A percentile compares a stretch with the other conserved stretches of the same genome.
phyloP scores from a whole-genome alignment of 2,797 vertebrate species.

The Pteropus rufus region DNA sequence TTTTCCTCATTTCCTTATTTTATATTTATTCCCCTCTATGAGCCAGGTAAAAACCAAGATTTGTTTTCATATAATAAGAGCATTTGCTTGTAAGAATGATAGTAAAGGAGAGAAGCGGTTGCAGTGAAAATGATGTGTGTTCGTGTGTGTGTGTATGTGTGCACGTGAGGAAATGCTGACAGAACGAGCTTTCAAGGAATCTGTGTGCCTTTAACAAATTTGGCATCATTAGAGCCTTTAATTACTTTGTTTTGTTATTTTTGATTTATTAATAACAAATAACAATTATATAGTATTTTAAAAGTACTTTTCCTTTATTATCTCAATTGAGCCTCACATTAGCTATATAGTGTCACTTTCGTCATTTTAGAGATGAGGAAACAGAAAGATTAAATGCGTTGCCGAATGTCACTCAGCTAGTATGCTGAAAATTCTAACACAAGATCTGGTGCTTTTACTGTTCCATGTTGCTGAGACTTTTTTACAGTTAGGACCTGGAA shows the following conservation, averaged over 20 bases:
- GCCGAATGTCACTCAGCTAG: background rate
- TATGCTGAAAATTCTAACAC: background rate
- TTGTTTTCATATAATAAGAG: background rate
- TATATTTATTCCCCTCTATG: background rate
- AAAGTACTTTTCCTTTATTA: background rate
- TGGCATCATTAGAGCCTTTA: background rate
- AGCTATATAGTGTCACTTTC: background rate
- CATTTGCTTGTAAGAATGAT: background rate
- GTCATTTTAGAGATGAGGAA: background rate
- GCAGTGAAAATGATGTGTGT: background rate
- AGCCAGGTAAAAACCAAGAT: background rate
- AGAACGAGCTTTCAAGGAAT: background rate
- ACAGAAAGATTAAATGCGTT: background rate
- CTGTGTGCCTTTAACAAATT: background rate
- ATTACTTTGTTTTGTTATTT: background rate
- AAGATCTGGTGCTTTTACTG: background rate
- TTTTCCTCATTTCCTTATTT: conserved; percentile 2
- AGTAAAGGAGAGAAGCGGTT: background rate
- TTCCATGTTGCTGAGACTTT: background rate
- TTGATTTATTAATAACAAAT: conserved; percentile 8
- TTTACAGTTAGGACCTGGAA: background rate
- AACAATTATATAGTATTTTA: background rate
- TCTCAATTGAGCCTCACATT: background rate
- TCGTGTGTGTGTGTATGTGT: background rate
- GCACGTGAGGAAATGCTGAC: background rate